Conservation (phyloP, 2,888 invertebrate genomes). For the Micropterix aruncella region DNA sequence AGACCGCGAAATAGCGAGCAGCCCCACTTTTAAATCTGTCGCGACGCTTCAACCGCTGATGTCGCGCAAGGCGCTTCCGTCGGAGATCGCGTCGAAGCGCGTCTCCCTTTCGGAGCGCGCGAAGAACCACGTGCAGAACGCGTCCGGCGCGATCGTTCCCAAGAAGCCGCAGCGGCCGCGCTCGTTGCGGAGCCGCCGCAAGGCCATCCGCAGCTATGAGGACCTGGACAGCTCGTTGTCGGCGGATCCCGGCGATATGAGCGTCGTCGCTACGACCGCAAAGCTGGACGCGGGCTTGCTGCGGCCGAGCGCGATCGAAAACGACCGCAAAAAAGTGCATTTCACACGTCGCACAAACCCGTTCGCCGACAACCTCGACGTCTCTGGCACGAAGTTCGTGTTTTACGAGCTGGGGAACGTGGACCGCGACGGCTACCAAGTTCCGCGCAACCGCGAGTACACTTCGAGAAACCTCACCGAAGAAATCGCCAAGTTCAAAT, state of each 20-base stretch:
- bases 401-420: conserved; percentile 32
- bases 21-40: conserved; percentile 24
- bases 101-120: conserved; percentile 3
- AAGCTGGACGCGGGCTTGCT: conserved; percentile 34
- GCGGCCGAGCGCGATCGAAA: conserved; percentile 27
- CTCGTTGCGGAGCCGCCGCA: conserved; percentile 20
- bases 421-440: conserved; percentile 19
- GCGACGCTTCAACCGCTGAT: conserved; percentile 26
- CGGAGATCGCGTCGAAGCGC: conserved; percentile 7
- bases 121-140: conserved; percentile 14
- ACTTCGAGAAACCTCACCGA: conserved; percentile 15
- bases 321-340: conserved; percentile 29
- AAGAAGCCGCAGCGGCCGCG: conserved; percentile 21
- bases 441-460: conserved; percentile 14
- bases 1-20: conserved; percentile 29
- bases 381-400: conserved; percentile 28
- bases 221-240: conserved; percentile 45
- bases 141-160: conserved; percentile 14
- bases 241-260: conserved; percentile 39
- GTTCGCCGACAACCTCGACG: conserved; percentile 33
- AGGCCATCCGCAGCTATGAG: conserved; percentile 31
- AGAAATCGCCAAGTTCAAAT: conserved; percentile 32
- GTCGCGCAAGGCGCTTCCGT: conserved; percentile 14
- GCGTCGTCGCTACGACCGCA: conserved; percentile 36
- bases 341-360: conserved; percentile 28